Percentiles rank a stretch among this genome's conserved stretches.
phyloP scores from a whole-genome alignment of 2,888 invertebrate species.

The Tethea ocularis region DNA sequence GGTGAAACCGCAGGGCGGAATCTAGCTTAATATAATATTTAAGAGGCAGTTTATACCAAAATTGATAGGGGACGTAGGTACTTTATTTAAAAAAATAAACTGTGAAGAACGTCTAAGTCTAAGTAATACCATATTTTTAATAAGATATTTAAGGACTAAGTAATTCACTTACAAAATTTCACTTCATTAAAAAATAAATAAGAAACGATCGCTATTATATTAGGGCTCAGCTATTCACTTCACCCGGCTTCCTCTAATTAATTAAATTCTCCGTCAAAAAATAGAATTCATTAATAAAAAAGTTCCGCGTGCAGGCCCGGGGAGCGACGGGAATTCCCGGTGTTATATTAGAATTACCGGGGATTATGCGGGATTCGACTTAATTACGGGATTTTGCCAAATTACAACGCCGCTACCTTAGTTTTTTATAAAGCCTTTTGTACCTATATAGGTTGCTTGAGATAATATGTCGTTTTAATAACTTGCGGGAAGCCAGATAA shows the following conservation, averaged over 20 bases:
- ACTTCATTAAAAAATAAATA: conserved; percentile 14
- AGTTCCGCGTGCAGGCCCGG: conserved; percentile 31
- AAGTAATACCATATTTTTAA: not conserved
- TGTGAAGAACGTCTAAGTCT: not conserved
- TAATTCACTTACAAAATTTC: conserved; percentile 4
- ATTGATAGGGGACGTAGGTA: no score
- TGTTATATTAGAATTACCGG: conserved; percentile 64
- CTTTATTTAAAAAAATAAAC: no score
- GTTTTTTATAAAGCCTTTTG: conserved; percentile 31
- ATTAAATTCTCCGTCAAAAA: conserved; percentile 62
- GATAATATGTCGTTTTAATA: conserved; percentile 1
- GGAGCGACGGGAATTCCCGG: conserved; percentile 44
- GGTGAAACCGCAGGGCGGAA: no score
- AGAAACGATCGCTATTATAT: conserved; percentile 15
- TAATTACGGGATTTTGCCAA: conserved; percentile 57
- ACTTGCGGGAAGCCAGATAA: not conserved
- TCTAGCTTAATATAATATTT: no score
- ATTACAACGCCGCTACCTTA: conserved; percentile 47
- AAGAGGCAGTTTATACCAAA: no score
- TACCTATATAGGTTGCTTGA: not conserved
- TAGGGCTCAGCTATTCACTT: conserved; percentile 22
- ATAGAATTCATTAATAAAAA: conserved; percentile 67
- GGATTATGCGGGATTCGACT: conserved; percentile 64
- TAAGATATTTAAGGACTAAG: not conserved
- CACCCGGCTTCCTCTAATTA: conserved; percentile 47